These are phyloP conservation scores for Ahaetulla prasina DNA, from an alignment of 2,113 vertebrate genomes.

Conservation along the genomic window DNA sequence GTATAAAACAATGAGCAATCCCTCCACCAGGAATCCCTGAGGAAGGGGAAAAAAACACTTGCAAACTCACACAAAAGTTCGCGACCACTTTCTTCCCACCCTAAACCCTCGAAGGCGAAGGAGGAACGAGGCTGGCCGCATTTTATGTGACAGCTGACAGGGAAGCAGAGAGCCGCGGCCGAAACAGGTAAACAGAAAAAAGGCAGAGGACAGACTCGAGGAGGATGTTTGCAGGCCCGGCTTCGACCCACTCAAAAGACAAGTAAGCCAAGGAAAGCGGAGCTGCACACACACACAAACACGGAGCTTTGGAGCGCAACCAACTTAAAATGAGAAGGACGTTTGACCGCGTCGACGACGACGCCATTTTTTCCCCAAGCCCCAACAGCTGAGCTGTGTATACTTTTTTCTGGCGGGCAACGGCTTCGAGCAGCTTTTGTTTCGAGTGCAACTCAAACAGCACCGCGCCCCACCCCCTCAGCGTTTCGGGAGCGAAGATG, in stretches of 20 bases:
- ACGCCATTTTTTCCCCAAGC: neutral
- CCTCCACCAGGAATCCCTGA: neutral
- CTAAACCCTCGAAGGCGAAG: neutral
- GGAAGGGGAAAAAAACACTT: neutral
- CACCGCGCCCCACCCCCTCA: no score
- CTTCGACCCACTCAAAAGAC: neutral
- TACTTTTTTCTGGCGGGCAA: neutral
- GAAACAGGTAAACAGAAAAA: neutral
- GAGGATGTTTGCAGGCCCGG: neutral
- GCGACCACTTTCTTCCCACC: neutral
- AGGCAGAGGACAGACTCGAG: neutral
- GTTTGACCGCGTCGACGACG: neutral
- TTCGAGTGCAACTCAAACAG: neutral
- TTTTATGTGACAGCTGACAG: neutral
- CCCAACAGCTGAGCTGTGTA: neutral
- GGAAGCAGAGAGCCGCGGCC: neutral
- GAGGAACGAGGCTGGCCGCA: neutral
- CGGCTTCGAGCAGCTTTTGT: neutral
- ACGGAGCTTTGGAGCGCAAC: neutral
- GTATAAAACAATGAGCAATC: neutral
- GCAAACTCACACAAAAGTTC: neutral
- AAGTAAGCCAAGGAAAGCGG: neutral
- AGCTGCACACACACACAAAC: neutral
- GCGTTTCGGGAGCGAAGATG: neutral
- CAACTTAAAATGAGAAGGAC: neutral